Evolutionary conservation across 2,113 vertebrate genomes (phyloP).

Genomic region (Eulacestoma nigropectus): DNA sequence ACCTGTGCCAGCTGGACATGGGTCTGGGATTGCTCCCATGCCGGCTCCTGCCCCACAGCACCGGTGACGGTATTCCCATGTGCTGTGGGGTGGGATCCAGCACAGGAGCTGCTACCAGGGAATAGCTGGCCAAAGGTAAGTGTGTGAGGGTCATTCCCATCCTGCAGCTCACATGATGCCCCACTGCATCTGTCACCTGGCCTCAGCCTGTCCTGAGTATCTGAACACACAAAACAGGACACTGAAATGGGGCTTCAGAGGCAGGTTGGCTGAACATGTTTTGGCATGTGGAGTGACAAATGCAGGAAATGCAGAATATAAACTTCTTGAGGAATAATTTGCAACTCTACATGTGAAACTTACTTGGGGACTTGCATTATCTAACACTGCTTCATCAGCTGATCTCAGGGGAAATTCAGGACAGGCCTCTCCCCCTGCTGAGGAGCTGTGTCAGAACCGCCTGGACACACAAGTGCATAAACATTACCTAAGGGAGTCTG

Average conservation of each 20-base stretch:
- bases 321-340: neutral
- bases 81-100: neutral
- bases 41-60: fast-evolving
- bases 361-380: neutral
- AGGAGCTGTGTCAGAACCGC: neutral
- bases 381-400: neutral
- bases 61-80: fast-evolving
- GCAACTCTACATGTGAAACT: neutral
- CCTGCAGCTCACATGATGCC: neutral
- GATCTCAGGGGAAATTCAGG: neutral
- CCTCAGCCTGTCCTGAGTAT: neutral
- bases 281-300: neutral
- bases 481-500: neutral
- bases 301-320: neutral
- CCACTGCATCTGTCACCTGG: neutral
- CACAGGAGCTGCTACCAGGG: neutral
- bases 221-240: neutral
- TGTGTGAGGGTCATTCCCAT: neutral
- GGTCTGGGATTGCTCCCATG: fast-evolving
- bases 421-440: neutral
- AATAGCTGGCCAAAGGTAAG: neutral
- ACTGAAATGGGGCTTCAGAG: neutral
- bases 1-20: neutral
- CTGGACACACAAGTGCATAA: neutral
- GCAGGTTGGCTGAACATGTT: neutral